Conservation (phyloP, 2,797 vertebrate genomes). For the Melanogrammus aeglefinus region DNA sequence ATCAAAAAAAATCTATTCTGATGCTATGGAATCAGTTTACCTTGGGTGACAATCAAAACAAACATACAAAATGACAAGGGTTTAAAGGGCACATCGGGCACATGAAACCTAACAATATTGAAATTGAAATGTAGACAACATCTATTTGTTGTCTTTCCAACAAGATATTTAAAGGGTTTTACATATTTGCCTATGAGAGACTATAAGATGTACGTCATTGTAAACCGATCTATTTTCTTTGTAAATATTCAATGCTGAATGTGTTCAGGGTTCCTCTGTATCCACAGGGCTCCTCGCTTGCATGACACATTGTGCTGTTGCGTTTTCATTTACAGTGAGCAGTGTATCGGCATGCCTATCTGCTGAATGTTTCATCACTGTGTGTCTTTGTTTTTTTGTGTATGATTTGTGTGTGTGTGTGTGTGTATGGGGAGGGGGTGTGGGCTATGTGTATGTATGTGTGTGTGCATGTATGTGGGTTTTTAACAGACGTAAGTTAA, state of each 20-base stretch:
- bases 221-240: neutral
- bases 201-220: neutral
- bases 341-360: slow-evolving; percentile 35
- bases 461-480: slow-evolving; percentile 8
- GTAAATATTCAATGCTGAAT: neutral
- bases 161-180: neutral
- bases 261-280: neutral
- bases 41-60: slow-evolving; percentile 24
- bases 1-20: slow-evolving; percentile 3
- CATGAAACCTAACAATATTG: neutral
- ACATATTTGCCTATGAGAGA: neutral
- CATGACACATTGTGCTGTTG: slow-evolving; percentile 54
- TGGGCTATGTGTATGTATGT: slow-evolving; percentile 18
- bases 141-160: neutral
- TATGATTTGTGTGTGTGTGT: slow-evolving; percentile 23
- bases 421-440: slow-evolving; percentile 13
- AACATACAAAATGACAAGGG: neutral
- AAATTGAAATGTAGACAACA: neutral
- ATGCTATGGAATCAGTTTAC: slow-evolving; percentile 29
- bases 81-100: neutral
- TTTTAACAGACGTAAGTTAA: neutral
- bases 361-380: slow-evolving; percentile 23
- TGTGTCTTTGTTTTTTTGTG: slow-evolving; percentile 10
- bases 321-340: slow-evolving; percentile 26
- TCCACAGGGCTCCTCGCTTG: slow-evolving; percentile 30